phyloP scores from a whole-genome alignment of 1,140 invertebrate genomes.

The Hormaphis cornu region DNA sequence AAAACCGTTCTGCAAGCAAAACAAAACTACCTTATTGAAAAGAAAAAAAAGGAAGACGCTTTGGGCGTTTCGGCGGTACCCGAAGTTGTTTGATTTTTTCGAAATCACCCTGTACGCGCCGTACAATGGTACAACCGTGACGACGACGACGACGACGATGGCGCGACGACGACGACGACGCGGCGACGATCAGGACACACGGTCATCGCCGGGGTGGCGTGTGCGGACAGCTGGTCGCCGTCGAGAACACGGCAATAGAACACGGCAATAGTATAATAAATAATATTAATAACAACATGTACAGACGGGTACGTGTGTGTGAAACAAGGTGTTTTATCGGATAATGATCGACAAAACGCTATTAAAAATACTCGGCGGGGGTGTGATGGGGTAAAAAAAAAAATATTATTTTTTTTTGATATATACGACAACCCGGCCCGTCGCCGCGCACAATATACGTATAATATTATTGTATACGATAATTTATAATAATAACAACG shows the following conservation, averaged over 20 bases:
- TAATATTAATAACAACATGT: background rate
- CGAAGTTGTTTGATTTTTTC: too few species aligned
- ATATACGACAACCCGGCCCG: constrained; percentile 16
- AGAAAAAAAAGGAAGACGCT: too few species aligned
- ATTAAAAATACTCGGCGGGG: constrained; percentile 28
- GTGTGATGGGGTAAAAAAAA: constrained; percentile 8
- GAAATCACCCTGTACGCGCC: too few species aligned
- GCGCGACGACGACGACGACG: too few species aligned
- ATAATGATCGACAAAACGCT: constrained; percentile 31
- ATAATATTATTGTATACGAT: background rate
- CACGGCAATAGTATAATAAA: constrained; percentile 12
- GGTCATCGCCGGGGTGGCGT: constrained; percentile 1
- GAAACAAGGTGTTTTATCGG: constrained; percentile 32
- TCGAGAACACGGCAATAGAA: background rate
- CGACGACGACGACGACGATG: background rate
- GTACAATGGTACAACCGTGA: background rate
- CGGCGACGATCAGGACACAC: background rate
- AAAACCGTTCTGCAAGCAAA: too few species aligned
- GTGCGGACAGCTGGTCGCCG: constrained; percentile 28
- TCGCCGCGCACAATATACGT: background rate
- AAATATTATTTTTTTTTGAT: constrained; percentile 7
- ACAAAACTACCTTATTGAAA: too few species aligned
- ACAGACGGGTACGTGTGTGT: background rate
- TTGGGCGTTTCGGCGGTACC: too few species aligned
- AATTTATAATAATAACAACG: background rate